These are phyloP conservation scores for Leiothrix lutea DNA, from an alignment of 2,113 vertebrate genomes.

Conservation along the genomic window DNA sequence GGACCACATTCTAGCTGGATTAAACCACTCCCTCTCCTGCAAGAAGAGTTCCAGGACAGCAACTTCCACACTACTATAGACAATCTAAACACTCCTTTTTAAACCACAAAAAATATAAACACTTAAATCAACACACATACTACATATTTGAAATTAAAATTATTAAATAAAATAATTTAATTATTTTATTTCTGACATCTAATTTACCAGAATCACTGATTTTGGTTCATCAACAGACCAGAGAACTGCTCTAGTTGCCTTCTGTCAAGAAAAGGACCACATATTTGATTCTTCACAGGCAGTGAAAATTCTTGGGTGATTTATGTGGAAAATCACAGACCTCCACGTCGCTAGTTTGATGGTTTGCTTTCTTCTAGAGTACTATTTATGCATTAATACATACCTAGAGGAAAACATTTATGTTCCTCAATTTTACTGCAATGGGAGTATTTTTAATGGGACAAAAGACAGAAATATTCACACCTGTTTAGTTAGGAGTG, in stretches of 20 bases:
- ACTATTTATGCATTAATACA: neutral
- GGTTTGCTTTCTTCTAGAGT: neutral
- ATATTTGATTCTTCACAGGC: neutral
- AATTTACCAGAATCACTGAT: neutral
- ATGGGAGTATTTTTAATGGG: neutral
- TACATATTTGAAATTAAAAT: neutral
- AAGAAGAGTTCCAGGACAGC: neutral
- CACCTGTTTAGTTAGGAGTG: neutral
- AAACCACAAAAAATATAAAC: neutral
- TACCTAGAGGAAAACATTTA: neutral
- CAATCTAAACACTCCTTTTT: neutral
- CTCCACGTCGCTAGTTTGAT: neutral
- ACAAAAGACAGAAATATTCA: neutral
- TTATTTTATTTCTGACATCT: neutral
- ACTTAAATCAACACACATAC: neutral
- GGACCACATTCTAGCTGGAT: neutral
- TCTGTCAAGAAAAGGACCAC: neutral
- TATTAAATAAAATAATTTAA: neutral
- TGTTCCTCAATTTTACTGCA: neutral
- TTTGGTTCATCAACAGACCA: neutral
- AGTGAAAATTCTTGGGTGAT: neutral
- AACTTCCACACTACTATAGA: neutral
- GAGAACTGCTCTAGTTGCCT: neutral
- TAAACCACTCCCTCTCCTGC: conserved; percentile 7
- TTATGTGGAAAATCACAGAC: neutral